Evolutionary conservation across 2,113 vertebrate genomes (phyloP).

Genomic region (Plestiodon gilberti): DNA sequence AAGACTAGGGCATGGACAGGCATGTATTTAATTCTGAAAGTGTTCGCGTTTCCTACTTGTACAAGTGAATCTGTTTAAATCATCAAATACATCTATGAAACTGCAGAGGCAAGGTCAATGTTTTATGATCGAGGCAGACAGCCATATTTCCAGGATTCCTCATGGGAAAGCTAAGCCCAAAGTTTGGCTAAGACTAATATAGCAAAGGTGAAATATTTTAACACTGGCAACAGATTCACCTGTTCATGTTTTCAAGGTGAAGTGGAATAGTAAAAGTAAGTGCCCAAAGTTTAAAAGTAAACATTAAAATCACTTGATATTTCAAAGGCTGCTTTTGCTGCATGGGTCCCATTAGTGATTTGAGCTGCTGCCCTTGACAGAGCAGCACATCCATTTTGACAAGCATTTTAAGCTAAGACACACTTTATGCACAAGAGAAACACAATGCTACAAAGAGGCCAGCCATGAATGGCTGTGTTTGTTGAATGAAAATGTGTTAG

Average conservation of each 20-base stretch:
- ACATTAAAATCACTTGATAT: background rate
- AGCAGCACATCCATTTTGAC: background rate
- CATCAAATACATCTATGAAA: conserved; percentile 16
- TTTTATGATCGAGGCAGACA: background rate
- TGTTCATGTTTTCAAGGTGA: background rate
- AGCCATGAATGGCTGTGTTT: background rate
- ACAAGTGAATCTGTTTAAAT: background rate
- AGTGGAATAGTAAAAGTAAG: background rate
- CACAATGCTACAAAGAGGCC: background rate
- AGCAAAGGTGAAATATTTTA: background rate
- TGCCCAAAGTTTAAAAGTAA: background rate
- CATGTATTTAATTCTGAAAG: conserved; percentile 6
- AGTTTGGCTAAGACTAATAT: background rate
- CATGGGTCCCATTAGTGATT: background rate
- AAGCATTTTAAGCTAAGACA: background rate
- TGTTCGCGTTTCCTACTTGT: conserved; percentile 11
- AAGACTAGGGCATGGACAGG: background rate
- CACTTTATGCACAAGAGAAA: background rate
- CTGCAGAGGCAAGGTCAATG: background rate
- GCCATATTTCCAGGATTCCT: background rate
- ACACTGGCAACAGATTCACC: background rate
- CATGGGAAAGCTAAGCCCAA: background rate
- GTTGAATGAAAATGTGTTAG: background rate
- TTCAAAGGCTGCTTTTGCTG: conserved; percentile 15
- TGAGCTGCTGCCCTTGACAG: background rate